Conservation (phyloP, 1,140 invertebrate species). For the Heliconius eleuchia region DNA sequence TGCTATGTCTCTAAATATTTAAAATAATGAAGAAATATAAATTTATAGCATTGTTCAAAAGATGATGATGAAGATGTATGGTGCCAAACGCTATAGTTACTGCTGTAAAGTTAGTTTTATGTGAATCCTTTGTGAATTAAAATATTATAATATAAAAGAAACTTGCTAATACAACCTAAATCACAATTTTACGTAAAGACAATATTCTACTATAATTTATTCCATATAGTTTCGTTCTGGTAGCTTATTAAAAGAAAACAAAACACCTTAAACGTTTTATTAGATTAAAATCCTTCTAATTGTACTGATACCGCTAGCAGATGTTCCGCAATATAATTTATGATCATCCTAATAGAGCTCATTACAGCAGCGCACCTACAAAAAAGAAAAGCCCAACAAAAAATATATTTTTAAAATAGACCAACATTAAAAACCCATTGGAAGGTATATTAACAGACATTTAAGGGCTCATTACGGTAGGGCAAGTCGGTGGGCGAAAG, state of each 20-base stretch:
- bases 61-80: too few species aligned
- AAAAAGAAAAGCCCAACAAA: slow-evolving; percentile 29
- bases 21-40: too few species aligned
- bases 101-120: too few species aligned
- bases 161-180: neutral
- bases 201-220: neutral
- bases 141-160: too few species aligned
- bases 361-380: slow-evolving; percentile 27
- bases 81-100: too few species aligned
- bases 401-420: slow-evolving; percentile 45
- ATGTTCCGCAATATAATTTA: slow-evolving; percentile 24
- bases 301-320: slow-evolving; percentile 15
- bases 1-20: neutral
- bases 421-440: slow-evolving; percentile 63
- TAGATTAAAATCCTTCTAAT: slow-evolving; percentile 16
- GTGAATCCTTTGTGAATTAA: too few species aligned
- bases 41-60: too few species aligned
- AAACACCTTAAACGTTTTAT: neutral
- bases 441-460: slow-evolving; percentile 65
- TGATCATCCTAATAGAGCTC: slow-evolving; percentile 20
- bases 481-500: slow-evolving; percentile 25
- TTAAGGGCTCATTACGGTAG: slow-evolving; percentile 59
- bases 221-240: neutral
- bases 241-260: slow-evolving; percentile 1
- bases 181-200: too few species aligned